These are phyloP conservation scores for Accipiter virgatus DNA, from an alignment of 2,113 vertebrate species.

Conservation along the genomic window DNA sequence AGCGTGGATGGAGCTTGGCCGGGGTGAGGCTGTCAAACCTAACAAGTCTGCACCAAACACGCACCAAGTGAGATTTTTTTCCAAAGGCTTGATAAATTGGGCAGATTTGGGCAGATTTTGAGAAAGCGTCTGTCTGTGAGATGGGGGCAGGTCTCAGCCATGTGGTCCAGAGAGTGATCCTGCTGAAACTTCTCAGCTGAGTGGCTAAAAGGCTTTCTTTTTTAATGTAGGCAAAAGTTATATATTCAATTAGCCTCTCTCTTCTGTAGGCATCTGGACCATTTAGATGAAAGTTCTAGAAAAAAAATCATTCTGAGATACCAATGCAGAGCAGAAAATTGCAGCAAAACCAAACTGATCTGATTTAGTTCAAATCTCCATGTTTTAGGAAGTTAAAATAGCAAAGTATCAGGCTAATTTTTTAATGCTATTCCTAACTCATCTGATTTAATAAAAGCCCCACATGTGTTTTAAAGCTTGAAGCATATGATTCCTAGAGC, in stretches of 20 bases:
- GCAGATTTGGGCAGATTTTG: not conserved
- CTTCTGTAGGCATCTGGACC: not conserved
- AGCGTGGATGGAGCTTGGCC: not conserved
- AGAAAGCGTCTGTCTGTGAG: not conserved
- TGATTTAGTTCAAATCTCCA: not conserved
- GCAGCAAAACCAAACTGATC: not conserved
- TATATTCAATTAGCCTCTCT: not conserved
- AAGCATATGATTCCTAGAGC: not conserved
- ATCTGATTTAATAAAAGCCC: not conserved
- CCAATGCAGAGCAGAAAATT: not conserved
- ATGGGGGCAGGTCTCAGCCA: not conserved
- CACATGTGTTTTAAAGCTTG: not conserved
- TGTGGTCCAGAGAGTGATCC: not conserved
- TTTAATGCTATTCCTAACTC: not conserved
- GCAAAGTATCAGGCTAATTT: not conserved
- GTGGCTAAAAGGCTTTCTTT: not conserved
- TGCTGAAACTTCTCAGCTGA: not conserved
- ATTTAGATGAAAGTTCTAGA: not conserved
- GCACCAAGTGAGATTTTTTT: rapidly evolving
- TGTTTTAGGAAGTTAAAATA: not conserved
- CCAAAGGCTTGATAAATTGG: not conserved
- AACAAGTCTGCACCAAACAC: not conserved
- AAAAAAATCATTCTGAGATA: not conserved
- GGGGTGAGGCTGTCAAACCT: not conserved
- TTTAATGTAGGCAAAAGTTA: not conserved